Base-by-base conservation (phyloP, 2,888 invertebrate species). In the Pseudanteris insignis region DNA sequence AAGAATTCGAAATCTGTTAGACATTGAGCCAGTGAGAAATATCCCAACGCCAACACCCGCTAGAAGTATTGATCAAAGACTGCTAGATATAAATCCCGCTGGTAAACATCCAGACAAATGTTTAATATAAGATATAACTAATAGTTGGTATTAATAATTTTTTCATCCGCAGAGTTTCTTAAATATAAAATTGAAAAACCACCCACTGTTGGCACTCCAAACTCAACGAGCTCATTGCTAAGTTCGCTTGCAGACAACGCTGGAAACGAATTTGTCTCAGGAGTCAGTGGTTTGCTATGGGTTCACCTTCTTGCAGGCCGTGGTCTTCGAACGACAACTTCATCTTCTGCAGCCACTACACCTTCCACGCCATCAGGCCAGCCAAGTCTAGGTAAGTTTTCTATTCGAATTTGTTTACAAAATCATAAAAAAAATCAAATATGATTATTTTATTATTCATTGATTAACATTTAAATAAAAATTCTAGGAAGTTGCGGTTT, bases 141-240 rank as follows among this genome's bases (percentile, higher is more conserved):
- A 21, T 21, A 7, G 21, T 7, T n/a, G n/a, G n/a, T n/a, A n/a
- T n/a, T n/a, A n/a, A n/a, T n/a, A n/a, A n/a, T n/a, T n/a, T n/a
- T n/a, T n/a, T n/a, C n/a, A n/a, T 29, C 81, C 83, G 1, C 83
- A 88, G 91, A 94, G 84, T 94, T 94, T 82, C 86, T 91, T 73
- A 93, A 94, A 83, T 94, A 94, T 81, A 94, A 93, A 82, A 86
- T 92, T 73, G 93, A 94, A 73, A 92, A 92, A 74, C 88, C 85
- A 41, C 78, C 81, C 30, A 76, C 74, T 64, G 83, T 84, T 12
- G 83, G 84, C 9, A 82, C 85, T 32, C 86, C 86, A 43, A 83
- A 83, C 30, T 86, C 84, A 33, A 85, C 84, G 44, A 79, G 78
- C 59, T 79, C 79, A 18, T 67, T 79, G 21, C 67, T 80, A 69